Base-by-base conservation (phyloP, 2,888 invertebrate species). In the Drosophila monieri region DNA sequence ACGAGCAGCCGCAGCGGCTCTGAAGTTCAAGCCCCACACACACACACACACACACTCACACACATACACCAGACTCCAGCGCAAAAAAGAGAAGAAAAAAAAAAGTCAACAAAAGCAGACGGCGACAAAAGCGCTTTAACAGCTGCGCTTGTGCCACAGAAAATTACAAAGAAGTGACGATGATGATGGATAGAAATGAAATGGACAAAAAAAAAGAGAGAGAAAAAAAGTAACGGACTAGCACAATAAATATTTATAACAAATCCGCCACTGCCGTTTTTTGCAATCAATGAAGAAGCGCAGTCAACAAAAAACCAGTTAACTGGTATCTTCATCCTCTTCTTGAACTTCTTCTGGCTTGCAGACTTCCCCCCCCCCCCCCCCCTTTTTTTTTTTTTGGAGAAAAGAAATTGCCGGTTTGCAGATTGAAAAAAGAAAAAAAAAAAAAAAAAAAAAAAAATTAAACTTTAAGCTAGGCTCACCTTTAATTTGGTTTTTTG, bases 221-320 rank as follows among this genome's bases (percentile, higher is more conserved):
- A 41, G 10, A 39, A 61, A 55, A 58, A 47, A 71, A 15, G 44
- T 80, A 78, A 80, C 79, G 79, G 72, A 58, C 59, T 35, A 30
- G 53, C 55, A 58, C 73, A 77, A 83, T 80, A 83, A 80, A 83
- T 80, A 80, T 78, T 80, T 80, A 83, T 83, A 83, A 83, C 84
- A 83, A 80, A 76, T 84, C 43, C 54, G 37, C 35, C 35, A n/a
- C 55, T 55, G 47, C 55, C 56, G 21, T 35, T 65, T 64, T 47
- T 64, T 64, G 65, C 65, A 64, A 65, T 65, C 64, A 69, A 58
- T 37, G 60, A 60, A 57, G 60, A 78, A 60, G 64, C 64, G 64
- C 64, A 64, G 62, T 61, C 64, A 64, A 49, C 66, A 65, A 55
- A 73, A 79, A 79, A 79, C 79, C 79, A 83, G 79, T 79, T 79